Percentiles rank a stretch among this genome's conserved stretches.
Evolutionary conservation across 1,140 invertebrate species (phyloP).

Genomic region (Drosophila navojoa): DNA sequence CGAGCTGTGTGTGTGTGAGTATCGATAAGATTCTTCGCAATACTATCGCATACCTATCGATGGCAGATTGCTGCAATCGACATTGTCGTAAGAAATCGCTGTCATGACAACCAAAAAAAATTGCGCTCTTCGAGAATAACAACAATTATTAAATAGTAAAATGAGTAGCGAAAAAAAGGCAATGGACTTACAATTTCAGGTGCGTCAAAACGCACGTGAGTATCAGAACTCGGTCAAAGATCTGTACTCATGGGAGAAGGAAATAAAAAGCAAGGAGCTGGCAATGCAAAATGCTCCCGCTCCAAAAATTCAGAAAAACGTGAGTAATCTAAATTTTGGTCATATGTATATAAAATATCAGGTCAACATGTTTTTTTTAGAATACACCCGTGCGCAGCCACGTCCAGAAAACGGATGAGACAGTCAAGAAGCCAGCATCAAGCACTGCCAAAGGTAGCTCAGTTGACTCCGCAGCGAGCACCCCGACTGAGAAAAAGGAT

Average conservation of each 20-base stretch:
- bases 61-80: not conserved
- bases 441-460: constrained; percentile 19
- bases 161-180: constrained; percentile 84
- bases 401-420: constrained; percentile 8
- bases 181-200: constrained; percentile 87
- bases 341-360: not conserved
- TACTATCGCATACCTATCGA: constrained; percentile 15
- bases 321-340: constrained; percentile 33
- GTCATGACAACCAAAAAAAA: constrained; percentile 45
- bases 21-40: not conserved
- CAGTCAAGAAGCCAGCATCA: constrained; percentile 7
- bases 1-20: not conserved
- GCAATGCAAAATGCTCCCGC: constrained; percentile 67
- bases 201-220: constrained; percentile 90
- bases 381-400: constrained; percentile 61
- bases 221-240: constrained; percentile 90
- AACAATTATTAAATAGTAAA: constrained; percentile 34
- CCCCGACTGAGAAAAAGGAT: constrained; percentile 72
- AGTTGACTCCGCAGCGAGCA: constrained; percentile 40
- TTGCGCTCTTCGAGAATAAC: constrained; percentile 36
- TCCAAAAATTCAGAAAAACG: constrained; percentile 36
- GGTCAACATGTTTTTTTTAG: constrained; percentile 34
- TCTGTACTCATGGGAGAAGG: constrained; percentile 92
- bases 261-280: constrained; percentile 92
- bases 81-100: constrained; percentile 9